Evolutionary conservation across 2,888 invertebrate species (phyloP), one percentile per base, ranked within the genome.

Genomic region (Ophion obscuratus): DNA sequence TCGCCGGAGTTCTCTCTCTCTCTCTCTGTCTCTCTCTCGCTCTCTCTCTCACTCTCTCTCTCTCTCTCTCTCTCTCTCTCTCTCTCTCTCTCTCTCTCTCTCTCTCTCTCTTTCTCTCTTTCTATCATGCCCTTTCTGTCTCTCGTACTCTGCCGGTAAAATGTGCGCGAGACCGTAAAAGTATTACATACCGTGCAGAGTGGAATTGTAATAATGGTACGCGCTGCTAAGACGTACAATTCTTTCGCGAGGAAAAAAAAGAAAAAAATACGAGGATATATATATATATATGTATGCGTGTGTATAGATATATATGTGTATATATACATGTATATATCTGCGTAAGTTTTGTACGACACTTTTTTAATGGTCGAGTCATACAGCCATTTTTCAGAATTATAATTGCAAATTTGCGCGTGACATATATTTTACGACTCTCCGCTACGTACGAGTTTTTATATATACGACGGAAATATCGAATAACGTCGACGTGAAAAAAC

Each of bases 151-250:
- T 62, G 61, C 27, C 36, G 59, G 66, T 44, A 11, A 62, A 71
- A 71, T 64, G 79, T 24, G 36, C 80, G 66, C 44, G 77, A 74
- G 68, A 84, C 77, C 68, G 77, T 81, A 74, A 81, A 81, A 81
- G 81, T 84, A 78, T 78, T 68, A 59, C 74, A 77, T 81, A 76
- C 80, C 71, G 62, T 73, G 44, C 31, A 64, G 47, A 47, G 64
- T 17, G 36, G 36, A 78, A n/a, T 53, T 57, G 53, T 83, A 83
- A 83, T 79, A 79, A 40, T 57, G 68, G 74, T 57, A 75, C 74
- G 74, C 14, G 53, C 5, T 17, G 73, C 20, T 53, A 24, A 57
- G 57, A 24, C 24, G 24, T 9, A 61, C 20, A 20, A 2, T 61
- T 53, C 17, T 53, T 17, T 31, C 31, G 31, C 31, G 7, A 31